Evolutionary conservation across 2,797 vertebrate species (phyloP).

Genomic region (Eurystomus glaucurus): DNA sequence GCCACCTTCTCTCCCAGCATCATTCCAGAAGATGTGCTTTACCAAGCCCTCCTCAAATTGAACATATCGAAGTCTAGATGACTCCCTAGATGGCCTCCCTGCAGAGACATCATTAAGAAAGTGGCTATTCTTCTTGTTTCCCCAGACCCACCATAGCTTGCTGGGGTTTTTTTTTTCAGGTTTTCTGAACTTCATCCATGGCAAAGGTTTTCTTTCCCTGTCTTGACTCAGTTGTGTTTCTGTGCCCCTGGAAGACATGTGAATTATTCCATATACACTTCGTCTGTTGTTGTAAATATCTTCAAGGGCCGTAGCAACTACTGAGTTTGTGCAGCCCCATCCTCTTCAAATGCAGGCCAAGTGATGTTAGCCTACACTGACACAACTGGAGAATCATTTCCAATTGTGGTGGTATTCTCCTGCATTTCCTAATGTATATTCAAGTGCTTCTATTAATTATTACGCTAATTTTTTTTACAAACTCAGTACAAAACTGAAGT

Average conservation of each 20-base stretch:
- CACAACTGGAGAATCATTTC: not conserved
- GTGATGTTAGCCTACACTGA: not conserved
- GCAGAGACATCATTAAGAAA: not conserved
- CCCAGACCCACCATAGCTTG: not conserved
- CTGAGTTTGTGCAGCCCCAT: not conserved
- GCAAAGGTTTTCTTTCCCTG: not conserved
- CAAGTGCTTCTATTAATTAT: not conserved
- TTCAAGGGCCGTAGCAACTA: not conserved
- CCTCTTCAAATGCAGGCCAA: not conserved
- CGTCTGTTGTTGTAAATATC: not conserved
- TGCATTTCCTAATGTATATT: not conserved
- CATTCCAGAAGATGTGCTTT: not conserved
- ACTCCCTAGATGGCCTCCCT: not conserved
- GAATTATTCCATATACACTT: not conserved
- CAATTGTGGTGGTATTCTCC: not conserved
- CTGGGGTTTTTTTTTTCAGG: not conserved
- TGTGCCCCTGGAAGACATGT: not conserved
- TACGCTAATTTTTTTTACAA: not conserved
- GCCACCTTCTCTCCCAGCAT: not conserved
- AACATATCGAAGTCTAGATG: not conserved
- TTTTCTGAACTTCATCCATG: not conserved
- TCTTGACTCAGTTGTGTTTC: not conserved
- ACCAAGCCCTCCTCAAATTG: not conserved
- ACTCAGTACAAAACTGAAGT: not conserved
- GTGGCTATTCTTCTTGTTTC: not conserved